These are phyloP conservation scores for Lepus townsendii DNA, from an alignment of 2,797 vertebrate genomes.

Conservation along the genomic window DNA sequence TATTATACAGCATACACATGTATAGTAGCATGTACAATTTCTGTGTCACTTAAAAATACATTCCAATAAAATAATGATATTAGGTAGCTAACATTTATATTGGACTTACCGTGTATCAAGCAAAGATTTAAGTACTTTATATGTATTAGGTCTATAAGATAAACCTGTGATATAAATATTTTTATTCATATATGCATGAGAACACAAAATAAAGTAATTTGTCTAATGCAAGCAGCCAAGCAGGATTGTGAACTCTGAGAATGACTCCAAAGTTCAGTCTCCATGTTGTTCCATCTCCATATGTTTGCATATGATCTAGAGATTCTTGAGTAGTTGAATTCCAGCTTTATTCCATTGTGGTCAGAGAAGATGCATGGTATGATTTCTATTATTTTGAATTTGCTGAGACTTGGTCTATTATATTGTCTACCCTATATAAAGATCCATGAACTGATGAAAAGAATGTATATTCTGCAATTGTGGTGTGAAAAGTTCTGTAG, in stretches of 20 bases:
- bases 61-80: neutral
- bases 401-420: too few relatives aligned
- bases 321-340: too few relatives aligned
- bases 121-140: neutral
- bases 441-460: too few relatives aligned
- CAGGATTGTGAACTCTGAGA: neutral
- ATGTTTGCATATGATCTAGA: too few relatives aligned
- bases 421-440: too few relatives aligned
- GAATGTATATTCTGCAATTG: too few relatives aligned
- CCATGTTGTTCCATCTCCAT: too few relatives aligned
- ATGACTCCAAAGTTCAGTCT: neutral
- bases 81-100: neutral
- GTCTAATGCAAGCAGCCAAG: neutral
- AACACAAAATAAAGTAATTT: neutral
- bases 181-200: neutral
- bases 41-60: neutral
- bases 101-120: neutral
- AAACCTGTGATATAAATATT: neutral
- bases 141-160: neutral
- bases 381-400: too few relatives aligned
- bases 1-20: too few relatives aligned
- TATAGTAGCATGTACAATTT: neutral
- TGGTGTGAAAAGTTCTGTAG: too few relatives aligned
- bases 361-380: too few relatives aligned
- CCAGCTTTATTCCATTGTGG: too few relatives aligned